Percentiles rank a stretch among this genome's conserved stretches.
phyloP scores from a whole-genome alignment of 2,888 invertebrate genomes.

The Andrena chrysosceles region DNA sequence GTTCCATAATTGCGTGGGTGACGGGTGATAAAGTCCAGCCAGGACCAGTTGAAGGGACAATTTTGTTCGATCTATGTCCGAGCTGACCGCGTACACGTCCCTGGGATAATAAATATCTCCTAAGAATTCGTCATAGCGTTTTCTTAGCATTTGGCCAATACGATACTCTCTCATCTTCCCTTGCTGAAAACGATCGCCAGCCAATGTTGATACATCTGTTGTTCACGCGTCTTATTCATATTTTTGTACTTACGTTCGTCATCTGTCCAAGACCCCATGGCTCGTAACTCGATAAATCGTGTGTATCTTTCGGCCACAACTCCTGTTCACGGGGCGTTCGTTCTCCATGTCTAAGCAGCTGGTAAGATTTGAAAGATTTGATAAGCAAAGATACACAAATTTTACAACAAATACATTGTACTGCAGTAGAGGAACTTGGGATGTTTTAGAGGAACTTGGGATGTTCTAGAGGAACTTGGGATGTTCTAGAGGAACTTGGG shows the following conservation, averaged over 20 bases:
- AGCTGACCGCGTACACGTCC: constrained; percentile 68
- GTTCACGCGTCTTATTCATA: neutral
- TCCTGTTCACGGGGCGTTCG: constrained; percentile 75
- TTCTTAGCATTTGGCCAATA: constrained; percentile 70
- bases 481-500: neutral
- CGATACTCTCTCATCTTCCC: constrained; percentile 72
- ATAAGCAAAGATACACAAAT: neutral
- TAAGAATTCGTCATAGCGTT: constrained; percentile 69
- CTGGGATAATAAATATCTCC: constrained; percentile 60
- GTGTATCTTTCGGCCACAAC: constrained; percentile 85
- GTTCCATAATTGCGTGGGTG: constrained; percentile 63
- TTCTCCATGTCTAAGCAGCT: constrained; percentile 86
- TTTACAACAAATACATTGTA: neutral
- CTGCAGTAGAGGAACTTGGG: neutral
- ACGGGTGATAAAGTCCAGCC: constrained; percentile 71
- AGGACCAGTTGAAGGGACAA: constrained; percentile 72
- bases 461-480: neutral
- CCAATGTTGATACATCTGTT: neutral
- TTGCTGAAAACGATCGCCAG: constrained; percentile 52
- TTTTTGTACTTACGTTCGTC: constrained; percentile 84
- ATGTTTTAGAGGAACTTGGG: neutral
- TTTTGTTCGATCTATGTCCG: constrained; percentile 71
- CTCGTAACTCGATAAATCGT: constrained; percentile 84
- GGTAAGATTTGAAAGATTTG: neutral
- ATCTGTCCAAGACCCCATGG: constrained; percentile 87